phyloP scores from a whole-genome alignment of 2,113 vertebrate species.

The Oriolus oriolus region DNA sequence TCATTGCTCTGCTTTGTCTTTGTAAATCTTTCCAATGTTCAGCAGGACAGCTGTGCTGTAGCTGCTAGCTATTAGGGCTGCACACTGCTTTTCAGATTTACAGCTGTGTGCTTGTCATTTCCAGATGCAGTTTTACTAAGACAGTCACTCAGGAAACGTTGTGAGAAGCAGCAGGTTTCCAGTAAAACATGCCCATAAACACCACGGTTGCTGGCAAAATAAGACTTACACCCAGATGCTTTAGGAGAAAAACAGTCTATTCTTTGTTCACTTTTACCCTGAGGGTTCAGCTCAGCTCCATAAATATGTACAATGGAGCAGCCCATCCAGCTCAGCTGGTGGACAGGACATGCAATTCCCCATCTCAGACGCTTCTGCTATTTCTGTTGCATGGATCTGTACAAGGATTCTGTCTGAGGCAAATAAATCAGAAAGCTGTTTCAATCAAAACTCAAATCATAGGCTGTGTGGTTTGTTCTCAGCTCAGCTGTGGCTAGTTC shows the following conservation, averaged over 20 bases:
- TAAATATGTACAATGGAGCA: conserved; percentile 38
- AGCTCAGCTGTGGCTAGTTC: not conserved
- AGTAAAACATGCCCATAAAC: conserved; percentile 82
- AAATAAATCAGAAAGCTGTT: not conserved
- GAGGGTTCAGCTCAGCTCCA: conserved; percentile 48
- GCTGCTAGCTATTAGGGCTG: conserved; percentile 76
- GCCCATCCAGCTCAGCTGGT: not conserved
- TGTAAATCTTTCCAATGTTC: conserved; percentile 67
- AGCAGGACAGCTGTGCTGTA: conserved; percentile 53
- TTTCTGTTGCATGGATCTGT: not conserved
- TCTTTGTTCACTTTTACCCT: conserved; percentile 69
- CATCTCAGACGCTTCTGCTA: not conserved
- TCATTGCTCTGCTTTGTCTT: conserved; percentile 60
- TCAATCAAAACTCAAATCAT: not conserved
- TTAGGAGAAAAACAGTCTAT: conserved; percentile 65
- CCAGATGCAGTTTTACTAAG: conserved; percentile 79
- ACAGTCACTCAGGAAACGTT: conserved; percentile 76
- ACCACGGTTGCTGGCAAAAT: conserved; percentile 74
- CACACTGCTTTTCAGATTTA: conserved; percentile 74
- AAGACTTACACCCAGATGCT: conserved; percentile 73
- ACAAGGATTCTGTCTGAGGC: not conserved
- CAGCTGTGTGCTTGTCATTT: conserved; percentile 73
- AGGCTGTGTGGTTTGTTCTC: not conserved
- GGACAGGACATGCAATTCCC: not conserved
- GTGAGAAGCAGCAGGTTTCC: conserved; percentile 80